Conservation (phyloP, 2,113 vertebrate species). For the Bettongia penicillata region DNA sequence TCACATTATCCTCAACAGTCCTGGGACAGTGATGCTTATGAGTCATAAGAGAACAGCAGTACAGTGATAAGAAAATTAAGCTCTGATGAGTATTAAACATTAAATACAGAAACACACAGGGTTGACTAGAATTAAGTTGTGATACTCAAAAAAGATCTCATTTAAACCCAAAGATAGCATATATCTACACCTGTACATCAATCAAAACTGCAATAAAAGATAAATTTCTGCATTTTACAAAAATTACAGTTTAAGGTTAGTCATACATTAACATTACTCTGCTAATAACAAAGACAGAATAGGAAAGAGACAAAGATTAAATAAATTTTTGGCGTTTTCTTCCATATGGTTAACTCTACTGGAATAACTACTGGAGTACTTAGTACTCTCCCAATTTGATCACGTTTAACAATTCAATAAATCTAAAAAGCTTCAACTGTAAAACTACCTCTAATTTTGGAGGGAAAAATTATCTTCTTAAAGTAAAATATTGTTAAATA, state of each 20-base stretch:
- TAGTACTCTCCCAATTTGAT: constrained; percentile 9
- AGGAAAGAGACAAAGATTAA: constrained; percentile 21
- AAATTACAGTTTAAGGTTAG: constrained; percentile 28
- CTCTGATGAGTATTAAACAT: neutral
- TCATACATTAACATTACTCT: neutral
- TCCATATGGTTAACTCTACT: constrained; percentile 13
- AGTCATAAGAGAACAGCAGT: neutral
- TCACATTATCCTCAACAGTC: neutral
- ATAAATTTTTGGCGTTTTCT: constrained; percentile 14
- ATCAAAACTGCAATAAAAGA: constrained; percentile 7
- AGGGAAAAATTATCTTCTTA: constrained; percentile 15
- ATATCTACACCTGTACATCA: neutral
- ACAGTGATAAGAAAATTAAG: constrained; percentile 14
- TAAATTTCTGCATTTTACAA: neutral
- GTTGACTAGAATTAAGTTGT: neutral
- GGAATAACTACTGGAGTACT: neutral
- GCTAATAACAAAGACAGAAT: constrained; percentile 50
- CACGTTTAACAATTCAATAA: neutral
- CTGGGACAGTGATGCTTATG: neutral
- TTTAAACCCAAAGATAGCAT: neutral
- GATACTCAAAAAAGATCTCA: neutral
- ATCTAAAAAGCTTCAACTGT: constrained; percentile 22
- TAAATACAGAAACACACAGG: neutral
- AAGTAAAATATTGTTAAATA: constrained; percentile 2
- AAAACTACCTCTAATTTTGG: constrained; percentile 19